Conservation (phyloP, 2,888 invertebrate species). For the Oxyteleia sp. region DNA sequence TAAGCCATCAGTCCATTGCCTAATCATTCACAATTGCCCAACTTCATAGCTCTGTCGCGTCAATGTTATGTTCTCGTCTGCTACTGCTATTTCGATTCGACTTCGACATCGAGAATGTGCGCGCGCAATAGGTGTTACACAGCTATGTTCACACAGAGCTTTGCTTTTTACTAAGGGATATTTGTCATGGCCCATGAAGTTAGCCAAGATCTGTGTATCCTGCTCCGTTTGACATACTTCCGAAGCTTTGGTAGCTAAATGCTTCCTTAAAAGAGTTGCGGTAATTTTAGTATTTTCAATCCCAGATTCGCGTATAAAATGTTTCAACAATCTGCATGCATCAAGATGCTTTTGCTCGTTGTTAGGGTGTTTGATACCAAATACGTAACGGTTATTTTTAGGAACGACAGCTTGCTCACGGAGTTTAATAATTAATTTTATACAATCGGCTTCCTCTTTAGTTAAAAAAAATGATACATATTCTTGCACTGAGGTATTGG, state of each 20-base stretch:
- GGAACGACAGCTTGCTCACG: neutral
- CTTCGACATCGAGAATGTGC: no score
- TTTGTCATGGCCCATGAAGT: slow-evolving; percentile 29
- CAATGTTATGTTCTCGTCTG: no score
- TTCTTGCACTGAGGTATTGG: no score
- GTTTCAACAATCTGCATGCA: slow-evolving; percentile 14
- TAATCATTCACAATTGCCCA: no score
- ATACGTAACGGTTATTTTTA: neutral
- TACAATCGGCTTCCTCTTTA: neutral
- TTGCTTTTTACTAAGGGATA: no score
- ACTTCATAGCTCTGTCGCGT: no score
- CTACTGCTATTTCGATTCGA: no score
- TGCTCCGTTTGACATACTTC: neutral
- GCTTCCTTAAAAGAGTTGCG: slow-evolving; percentile 27
- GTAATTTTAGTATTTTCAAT: slow-evolving; percentile 1
- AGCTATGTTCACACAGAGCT: no score
- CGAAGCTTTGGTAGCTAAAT: slow-evolving; percentile 33
- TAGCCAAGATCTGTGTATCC: slow-evolving; percentile 15
- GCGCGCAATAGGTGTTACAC: no score
- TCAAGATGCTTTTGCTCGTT: neutral
- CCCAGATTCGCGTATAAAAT: slow-evolving; percentile 2
- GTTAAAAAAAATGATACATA: slow-evolving; percentile 7
- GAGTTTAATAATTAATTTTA: neutral
- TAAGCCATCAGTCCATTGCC: no score
- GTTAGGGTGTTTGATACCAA: neutral